Base-by-base conservation (phyloP, 1,140 invertebrate species). In the Drosophila punjabiensis region DNA sequence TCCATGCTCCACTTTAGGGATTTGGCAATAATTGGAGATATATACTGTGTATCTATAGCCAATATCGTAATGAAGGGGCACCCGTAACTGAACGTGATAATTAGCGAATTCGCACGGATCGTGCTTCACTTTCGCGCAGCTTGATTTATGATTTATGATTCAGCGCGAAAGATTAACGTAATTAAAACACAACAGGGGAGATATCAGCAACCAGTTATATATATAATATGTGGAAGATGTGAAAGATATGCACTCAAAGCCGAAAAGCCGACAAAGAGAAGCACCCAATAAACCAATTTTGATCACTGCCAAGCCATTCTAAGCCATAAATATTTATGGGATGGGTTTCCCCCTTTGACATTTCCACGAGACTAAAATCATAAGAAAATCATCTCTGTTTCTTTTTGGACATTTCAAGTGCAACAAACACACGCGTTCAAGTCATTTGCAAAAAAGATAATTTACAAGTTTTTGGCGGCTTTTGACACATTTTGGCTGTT, bases 61-160 rank as follows among this genome's bases (percentile, higher is more conserved):
- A 41, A 56, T 61, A 81, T 71, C 73, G 58, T 50, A 79, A 62
- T 60, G 67, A 68, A 67, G 58, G 65, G 39, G 62, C 20, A 35
- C 35, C 61, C 53, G 14, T 66, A 39, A 41, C 20, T 39, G 56
- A 81, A 89, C 85, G 85, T 82, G 85, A 81, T 89, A 89, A 89
- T 90, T 89, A 90, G 71, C 75, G 48, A 75, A 73, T 90, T 89
- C 64, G 86, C 81, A 74, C 50, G 59, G 66, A 66, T 76, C 61
- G 45, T 60, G 59, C 33, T 37, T 77, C 62, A 55, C 75, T 65
- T 71, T 67, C 75, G 45, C 28, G 67, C 48, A 45, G 61, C 35
- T 50, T 66, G 82, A 81, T 77, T 85, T 77, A 84, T 81, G 82
- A 53, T 50, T 45, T 77, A 84, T 81, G 82, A 53, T 50, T 41